Evolutionary conservation across 2,888 invertebrate species (phyloP).

Genomic region (Hydraecia micacea): DNA sequence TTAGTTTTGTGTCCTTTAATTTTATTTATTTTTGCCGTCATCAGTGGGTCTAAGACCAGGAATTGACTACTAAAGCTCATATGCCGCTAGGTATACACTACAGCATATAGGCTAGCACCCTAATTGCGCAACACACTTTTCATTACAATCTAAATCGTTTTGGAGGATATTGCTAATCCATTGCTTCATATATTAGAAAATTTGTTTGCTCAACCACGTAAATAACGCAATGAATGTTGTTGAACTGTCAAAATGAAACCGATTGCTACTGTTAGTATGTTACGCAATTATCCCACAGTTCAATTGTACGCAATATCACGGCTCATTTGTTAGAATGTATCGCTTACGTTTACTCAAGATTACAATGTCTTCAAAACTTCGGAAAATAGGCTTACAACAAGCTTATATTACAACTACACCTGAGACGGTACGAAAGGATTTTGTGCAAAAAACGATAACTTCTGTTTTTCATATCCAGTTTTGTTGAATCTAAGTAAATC

Average conservation of each 20-base stretch:
- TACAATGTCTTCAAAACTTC: not conserved
- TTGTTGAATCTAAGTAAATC: conserved; percentile 40
- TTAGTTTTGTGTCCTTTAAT: not conserved
- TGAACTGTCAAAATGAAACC: too few species aligned
- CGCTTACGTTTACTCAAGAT: not conserved
- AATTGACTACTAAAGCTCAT: too few species aligned
- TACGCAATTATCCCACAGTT: not conserved
- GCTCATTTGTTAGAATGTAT: not conserved
- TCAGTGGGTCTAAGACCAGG: not conserved
- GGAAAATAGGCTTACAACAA: not conserved
- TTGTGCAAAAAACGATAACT: not conserved
- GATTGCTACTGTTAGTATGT: not conserved
- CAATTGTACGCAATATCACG: not conserved
- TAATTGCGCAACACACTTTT: not conserved
- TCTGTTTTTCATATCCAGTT: conserved; percentile 39
- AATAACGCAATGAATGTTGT: not conserved
- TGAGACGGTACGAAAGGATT: not conserved
- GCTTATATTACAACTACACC: not conserved
- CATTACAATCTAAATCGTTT: not conserved
- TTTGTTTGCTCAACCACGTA: not conserved
- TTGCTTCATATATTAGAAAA: not conserved
- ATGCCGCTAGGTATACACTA: too few species aligned
- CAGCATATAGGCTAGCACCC: too few species aligned
- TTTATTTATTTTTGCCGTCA: not conserved
- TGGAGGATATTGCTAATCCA: not conserved